Evolutionary conservation across 2,113 vertebrate species (phyloP).

Genomic region (Xiphias gladius): DNA sequence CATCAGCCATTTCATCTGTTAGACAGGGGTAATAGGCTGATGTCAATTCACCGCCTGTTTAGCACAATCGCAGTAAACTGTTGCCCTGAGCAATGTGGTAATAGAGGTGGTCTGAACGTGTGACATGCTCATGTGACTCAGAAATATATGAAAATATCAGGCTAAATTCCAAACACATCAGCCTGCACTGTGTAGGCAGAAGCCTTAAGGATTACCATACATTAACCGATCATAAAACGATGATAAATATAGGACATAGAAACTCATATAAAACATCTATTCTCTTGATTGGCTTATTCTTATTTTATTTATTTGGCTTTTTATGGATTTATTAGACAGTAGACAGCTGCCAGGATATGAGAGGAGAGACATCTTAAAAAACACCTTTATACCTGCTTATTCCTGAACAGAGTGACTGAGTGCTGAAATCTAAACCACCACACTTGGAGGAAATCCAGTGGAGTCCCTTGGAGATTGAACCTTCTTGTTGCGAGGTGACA

Average conservation of each 20-base stretch:
- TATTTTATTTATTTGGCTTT: background rate
- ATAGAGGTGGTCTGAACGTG: constrained; percentile 16
- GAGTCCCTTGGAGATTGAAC: background rate
- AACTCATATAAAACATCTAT: background rate
- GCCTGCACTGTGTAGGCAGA: background rate
- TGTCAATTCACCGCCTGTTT: constrained; percentile 61
- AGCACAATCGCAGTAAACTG: constrained; percentile 40
- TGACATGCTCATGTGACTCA: background rate
- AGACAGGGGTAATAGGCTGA: constrained; percentile 61
- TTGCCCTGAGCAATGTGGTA: constrained; percentile 25
- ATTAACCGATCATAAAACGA: background rate
- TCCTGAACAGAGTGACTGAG: background rate
- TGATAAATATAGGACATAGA: background rate
- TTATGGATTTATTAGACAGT: background rate
- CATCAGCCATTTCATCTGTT: constrained; percentile 67
- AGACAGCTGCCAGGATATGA: background rate
- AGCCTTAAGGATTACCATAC: background rate
- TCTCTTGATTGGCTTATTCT: background rate
- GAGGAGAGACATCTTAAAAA: background rate
- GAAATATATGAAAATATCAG: constrained; percentile 14
- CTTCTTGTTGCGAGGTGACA: background rate
- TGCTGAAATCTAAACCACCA: background rate
- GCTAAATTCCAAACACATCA: background rate
- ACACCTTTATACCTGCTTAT: background rate
- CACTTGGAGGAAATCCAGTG: background rate